Conservation (phyloP, 2,113 vertebrate species). For the Agelaius phoeniceus region DNA sequence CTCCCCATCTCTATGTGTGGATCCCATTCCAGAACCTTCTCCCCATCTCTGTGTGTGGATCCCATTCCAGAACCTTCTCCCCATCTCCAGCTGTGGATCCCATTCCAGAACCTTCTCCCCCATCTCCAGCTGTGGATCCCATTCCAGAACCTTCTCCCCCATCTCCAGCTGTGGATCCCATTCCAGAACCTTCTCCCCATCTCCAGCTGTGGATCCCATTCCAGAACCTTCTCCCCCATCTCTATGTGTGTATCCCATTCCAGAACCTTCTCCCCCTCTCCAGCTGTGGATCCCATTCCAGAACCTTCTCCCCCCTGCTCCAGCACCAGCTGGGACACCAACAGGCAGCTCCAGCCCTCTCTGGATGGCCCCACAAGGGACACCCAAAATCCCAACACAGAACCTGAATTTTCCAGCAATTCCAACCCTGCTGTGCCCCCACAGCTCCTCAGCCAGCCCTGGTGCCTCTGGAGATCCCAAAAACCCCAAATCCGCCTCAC, state of each 20-base stretch:
- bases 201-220: background rate
- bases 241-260: background rate
- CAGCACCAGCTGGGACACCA: background rate
- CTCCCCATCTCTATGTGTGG: background rate
- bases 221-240: background rate
- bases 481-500: background rate
- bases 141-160: background rate
- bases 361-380: background rate
- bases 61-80: background rate
- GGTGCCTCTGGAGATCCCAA: rapidly evolving
- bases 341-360: rapidly evolving
- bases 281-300: background rate
- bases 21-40: background rate
- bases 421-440: rapidly evolving
- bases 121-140: background rate
- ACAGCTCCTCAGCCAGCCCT: background rate
- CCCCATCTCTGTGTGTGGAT: background rate
- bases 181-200: background rate
- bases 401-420: background rate
- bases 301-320: background rate
- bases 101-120: background rate
- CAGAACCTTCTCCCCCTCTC: background rate
- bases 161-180: background rate
- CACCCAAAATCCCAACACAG: background rate
- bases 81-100: background rate